Evolutionary conservation across 30 jellyfish, hydroid and myxozoan species (phyloP).

Genomic region (Hydractinia echinata): DNA sequence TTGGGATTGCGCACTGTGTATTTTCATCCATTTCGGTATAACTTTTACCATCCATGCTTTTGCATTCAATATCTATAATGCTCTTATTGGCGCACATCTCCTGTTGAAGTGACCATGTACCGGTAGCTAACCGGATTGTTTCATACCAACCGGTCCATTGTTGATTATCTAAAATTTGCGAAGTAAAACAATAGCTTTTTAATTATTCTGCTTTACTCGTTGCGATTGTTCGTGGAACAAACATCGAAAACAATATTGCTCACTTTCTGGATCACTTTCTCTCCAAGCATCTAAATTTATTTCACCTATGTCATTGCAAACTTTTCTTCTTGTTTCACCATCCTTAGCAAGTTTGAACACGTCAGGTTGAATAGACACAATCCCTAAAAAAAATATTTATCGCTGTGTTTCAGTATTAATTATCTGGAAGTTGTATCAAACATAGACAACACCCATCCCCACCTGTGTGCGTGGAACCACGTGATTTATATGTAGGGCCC

Average conservation of each 20-base stretch:
- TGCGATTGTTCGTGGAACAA: neutral
- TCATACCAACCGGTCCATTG: constrained; percentile 75
- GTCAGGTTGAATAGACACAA: constrained; percentile 28
- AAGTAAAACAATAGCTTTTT: too few relatives aligned
- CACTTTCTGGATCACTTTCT: constrained; percentile 39
- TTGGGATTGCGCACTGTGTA: constrained; percentile 53
- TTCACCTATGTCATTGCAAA: constrained; percentile 11
- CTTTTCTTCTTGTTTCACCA: constrained; percentile 11
- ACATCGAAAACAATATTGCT: too few relatives aligned
- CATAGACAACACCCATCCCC: too few relatives aligned
- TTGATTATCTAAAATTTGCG: constrained; percentile 29
- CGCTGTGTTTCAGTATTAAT: neutral
- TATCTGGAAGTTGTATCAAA: too few relatives aligned
- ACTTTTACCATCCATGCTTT: constrained; percentile 52
- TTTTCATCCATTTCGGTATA: constrained; percentile 57
- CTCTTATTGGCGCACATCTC: constrained; percentile 57
- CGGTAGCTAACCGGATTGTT: constrained; percentile 59
- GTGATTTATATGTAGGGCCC: too few relatives aligned
- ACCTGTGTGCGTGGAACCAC: too few relatives aligned
- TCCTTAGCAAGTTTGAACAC: neutral
- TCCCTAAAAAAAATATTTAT: constrained; percentile 14
- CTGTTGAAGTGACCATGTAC: constrained; percentile 69
- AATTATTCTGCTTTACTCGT: neutral
- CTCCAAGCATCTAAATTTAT: constrained; percentile 31
- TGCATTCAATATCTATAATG: constrained; percentile 68